Evolutionary conservation across 2,113 vertebrate genomes (phyloP).

Genomic region (Silurus asotus): DNA sequence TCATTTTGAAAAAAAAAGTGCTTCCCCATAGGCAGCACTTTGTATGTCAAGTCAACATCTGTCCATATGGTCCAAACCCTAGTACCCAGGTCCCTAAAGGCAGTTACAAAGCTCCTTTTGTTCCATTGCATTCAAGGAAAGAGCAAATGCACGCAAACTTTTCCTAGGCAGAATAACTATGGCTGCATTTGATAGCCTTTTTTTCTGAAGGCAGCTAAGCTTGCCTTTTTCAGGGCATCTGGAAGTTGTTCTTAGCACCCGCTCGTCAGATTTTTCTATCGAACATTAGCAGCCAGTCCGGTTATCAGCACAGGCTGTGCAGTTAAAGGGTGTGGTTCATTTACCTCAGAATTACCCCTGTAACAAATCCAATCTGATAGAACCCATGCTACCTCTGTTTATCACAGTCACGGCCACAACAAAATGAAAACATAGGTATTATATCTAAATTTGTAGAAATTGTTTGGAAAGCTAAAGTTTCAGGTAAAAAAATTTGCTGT

Average conservation of each 20-base stretch:
- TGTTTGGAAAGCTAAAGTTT: conserved; percentile 15
- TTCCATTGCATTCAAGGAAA: conserved; percentile 66
- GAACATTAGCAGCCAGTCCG: conserved; percentile 56
- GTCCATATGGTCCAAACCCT: conserved; percentile 60
- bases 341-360: conserved; percentile 49
- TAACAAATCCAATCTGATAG: conserved; percentile 63
- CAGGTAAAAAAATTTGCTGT: background rate
- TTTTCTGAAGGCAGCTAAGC: conserved; percentile 46
- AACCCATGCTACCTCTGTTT: background rate
- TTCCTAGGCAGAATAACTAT: conserved; percentile 60
- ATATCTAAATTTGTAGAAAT: background rate
- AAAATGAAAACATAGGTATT: background rate
- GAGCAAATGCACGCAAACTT: conserved; percentile 62
- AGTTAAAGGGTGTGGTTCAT: conserved; percentile 61
- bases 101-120: conserved; percentile 72
- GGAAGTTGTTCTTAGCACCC: conserved; percentile 64
- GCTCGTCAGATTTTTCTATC: conserved; percentile 45
- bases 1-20: conserved; percentile 62
- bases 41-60: conserved; percentile 58
- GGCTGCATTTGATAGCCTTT: conserved; percentile 52
- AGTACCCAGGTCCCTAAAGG: conserved; percentile 28
- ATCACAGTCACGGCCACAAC: background rate
- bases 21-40: conserved; percentile 50
- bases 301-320: conserved; percentile 58
- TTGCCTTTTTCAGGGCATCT: conserved; percentile 56